Evolutionary conservation across 1,140 invertebrate genomes (phyloP).

Genomic region (Drosophila tani): DNA sequence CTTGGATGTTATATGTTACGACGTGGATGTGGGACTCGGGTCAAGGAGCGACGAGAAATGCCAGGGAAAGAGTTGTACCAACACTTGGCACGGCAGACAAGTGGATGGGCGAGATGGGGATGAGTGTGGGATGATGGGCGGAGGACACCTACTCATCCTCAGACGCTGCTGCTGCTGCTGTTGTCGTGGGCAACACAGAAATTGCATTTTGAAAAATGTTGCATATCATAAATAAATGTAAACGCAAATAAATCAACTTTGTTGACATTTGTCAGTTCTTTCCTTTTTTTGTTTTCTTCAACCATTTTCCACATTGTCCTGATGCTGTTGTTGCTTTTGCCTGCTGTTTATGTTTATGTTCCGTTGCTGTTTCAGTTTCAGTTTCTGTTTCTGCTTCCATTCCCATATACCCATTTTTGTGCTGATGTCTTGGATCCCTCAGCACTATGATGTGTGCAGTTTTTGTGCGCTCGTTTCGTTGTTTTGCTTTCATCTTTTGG

Average conservation of each 20-base stretch:
- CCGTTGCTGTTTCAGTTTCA: conserved; percentile 1
- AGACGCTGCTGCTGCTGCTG: conserved; percentile 12
- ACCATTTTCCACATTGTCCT: conserved; percentile 5
- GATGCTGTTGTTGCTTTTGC: conserved; percentile 3
- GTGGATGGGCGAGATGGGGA: conserved; percentile 11
- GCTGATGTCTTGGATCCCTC: conserved; percentile 26
- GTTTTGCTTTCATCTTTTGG: conserved; percentile 53
- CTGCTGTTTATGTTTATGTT: conserved; percentile 18
- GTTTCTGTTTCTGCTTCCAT: conserved; percentile 1
- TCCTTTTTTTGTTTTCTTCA: conserved; percentile 8
- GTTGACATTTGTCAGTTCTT: conserved; percentile 75
- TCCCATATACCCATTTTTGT: conserved; percentile 23
- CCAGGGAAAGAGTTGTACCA: conserved; percentile 19
- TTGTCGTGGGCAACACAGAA: conserved; percentile 58
- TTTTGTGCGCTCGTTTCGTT: conserved; percentile 40
- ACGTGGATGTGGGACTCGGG: conserved; percentile 22
- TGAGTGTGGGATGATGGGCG: neutral
- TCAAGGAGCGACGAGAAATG: conserved; percentile 22
- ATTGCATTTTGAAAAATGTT: conserved; percentile 80
- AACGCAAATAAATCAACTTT: conserved; percentile 81
- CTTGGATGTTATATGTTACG: conserved; percentile 24
- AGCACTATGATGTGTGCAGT: conserved; percentile 16
- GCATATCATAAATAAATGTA: conserved; percentile 82
- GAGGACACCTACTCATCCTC: conserved; percentile 43
- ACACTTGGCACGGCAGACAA: conserved; percentile 26